Evolutionary conservation across 2,888 invertebrate genomes (phyloP).

Genomic region (Metalampra italica): DNA sequence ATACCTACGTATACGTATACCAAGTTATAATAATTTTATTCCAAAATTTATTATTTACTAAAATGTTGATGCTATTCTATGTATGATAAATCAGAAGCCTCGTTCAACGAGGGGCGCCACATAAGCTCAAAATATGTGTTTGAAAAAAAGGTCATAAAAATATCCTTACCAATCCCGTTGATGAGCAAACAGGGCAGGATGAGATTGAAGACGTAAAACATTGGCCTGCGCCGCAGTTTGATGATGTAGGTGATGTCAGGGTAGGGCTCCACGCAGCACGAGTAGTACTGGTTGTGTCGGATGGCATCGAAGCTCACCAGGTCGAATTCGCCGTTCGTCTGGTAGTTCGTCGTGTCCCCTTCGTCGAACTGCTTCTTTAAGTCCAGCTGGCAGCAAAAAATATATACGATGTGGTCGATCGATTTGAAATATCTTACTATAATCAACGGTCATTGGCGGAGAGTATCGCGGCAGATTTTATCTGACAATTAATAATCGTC

Average conservation of each 20-base stretch:
- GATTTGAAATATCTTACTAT: too few relatives aligned
- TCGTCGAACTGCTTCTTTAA: constrained; percentile 86
- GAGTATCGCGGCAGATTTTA: too few relatives aligned
- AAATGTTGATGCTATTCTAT: too few relatives aligned
- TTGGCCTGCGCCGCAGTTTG: constrained; percentile 84
- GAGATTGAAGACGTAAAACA: constrained; percentile 92
- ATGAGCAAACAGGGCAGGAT: constrained; percentile 91
- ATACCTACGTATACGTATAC: too few relatives aligned
- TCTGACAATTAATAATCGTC: too few relatives aligned
- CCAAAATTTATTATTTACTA: too few relatives aligned
- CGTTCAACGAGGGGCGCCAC: too few relatives aligned
- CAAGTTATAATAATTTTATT: too few relatives aligned
- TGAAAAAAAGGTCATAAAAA: too few relatives aligned
- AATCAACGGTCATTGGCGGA: too few relatives aligned
- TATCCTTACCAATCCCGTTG: constrained; percentile 86
- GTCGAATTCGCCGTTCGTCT: constrained; percentile 94
- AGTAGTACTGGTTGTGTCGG: constrained; percentile 85
- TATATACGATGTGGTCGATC: background rate
- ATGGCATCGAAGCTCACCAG: constrained; percentile 86
- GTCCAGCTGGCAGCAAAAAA: constrained; percentile 78
- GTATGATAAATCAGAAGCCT: too few relatives aligned
- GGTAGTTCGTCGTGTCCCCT: constrained; percentile 92
- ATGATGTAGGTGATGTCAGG: constrained; percentile 91
- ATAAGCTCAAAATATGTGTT: too few relatives aligned
- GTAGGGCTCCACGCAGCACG: constrained; percentile 89